Base-by-base conservation (phyloP, 2,797 vertebrate genomes). In the Mico argentatus region DNA sequence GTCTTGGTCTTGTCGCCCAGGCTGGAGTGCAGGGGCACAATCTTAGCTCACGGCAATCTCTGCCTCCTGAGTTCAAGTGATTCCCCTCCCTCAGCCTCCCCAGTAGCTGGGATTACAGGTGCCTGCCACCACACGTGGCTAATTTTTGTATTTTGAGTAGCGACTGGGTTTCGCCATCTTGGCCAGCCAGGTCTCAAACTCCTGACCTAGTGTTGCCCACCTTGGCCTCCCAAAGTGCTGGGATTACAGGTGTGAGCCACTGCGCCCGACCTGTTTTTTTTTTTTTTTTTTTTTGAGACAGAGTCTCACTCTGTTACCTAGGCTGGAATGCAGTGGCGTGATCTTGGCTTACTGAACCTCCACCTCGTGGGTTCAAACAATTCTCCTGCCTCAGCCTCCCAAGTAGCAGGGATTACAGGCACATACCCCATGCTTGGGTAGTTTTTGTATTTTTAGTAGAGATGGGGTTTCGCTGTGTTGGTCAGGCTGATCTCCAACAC, bases 391-490 rank as follows among this genome's bases (percentile, higher is more conserved):
- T 79, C 19, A 79, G 3, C 33, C 19, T 52, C 33, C 48, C 33
- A 8, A 14, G 77, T 36, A 52, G 77, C 48, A 24, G 20, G 19
- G 48, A 52, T 12, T 36, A 36, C 10, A 80, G 77, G 77, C 19
- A 11, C 5, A 2, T 0, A 0, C 6, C 20, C 48, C 19, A 14
- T n/a, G 33, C 20, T 4, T 14, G 33, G 33, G 6, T 52, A 24
- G 14, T 36, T 52, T 79, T 79, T 50, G 5, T n/a, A 36, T 52
- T 36, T 52, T 52, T 80, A n/a, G 33, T 80, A 80, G 77, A 80
- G 33, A 80, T 14, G 7, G 30, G 17, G 48, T 80, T 50, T 77
- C 8, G 1, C 27, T 9, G 1, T 50, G 10, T 79, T 79, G 33
- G 3, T 12, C 77, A 80, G 20, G 33, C 20, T 36, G 20, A 6